These are phyloP conservation scores for Numenius arquata DNA, from an alignment of 2,113 vertebrate species.

Conservation along the genomic window DNA sequence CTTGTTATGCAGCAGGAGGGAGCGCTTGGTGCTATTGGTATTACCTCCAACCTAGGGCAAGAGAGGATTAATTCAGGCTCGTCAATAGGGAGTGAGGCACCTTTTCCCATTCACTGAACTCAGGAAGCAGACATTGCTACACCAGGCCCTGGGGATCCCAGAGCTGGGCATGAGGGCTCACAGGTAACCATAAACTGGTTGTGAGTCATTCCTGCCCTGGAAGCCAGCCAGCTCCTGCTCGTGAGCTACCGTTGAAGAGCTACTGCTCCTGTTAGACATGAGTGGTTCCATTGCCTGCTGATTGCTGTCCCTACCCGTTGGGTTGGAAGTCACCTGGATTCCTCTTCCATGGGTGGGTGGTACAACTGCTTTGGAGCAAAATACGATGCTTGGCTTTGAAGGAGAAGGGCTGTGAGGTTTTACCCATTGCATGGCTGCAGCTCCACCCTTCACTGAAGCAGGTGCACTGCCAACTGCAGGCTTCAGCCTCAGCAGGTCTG, in stretches of 20 bases:
- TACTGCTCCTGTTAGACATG: neutral
- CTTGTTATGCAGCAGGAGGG: neutral
- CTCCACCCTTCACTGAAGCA: neutral
- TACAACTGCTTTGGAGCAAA: neutral
- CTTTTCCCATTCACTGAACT: neutral
- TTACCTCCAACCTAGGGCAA: neutral
- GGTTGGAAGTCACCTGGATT: neutral
- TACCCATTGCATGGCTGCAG: neutral
- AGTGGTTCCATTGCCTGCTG: neutral
- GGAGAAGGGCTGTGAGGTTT: neutral
- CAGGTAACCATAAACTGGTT: neutral
- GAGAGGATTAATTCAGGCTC: neutral
- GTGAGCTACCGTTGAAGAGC: neutral
- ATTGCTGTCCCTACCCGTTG: neutral
- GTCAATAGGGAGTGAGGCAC: neutral
- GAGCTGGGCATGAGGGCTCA: fast-evolving
- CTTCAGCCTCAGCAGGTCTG: neutral
- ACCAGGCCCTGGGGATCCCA: neutral
- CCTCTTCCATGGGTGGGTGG: neutral
- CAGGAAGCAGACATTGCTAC: neutral
- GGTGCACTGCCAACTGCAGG: slow-evolving; percentile 14
- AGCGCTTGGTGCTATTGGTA: neutral
- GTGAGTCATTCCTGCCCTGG: slow-evolving; percentile 3
- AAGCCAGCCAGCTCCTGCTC: neutral
- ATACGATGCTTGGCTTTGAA: neutral